Base-by-base conservation (phyloP, 2,888 invertebrate species). In the Dendrolimus pini region DNA sequence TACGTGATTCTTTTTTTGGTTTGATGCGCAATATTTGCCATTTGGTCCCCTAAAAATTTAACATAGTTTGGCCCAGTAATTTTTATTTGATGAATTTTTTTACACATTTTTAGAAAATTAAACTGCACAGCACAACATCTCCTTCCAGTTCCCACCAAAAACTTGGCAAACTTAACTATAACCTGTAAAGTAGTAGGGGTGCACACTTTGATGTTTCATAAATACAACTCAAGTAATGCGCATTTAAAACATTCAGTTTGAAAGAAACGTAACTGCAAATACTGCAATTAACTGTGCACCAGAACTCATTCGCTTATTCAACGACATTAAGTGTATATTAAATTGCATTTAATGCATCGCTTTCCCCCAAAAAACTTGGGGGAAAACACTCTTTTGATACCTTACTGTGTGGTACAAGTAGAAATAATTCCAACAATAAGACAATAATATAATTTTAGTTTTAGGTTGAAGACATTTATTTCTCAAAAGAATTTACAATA, bases 241-340 rank as follows among this genome's bases (percentile, higher is more conserved):
- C 77, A 83, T 75, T 71, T 76, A 76, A 77, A 73, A 83, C 82
- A 83, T 82, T 80, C 80, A 6, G 30, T 30, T 78, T 77, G 73
- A 75, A 76, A 74, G 67, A 64, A 62, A 65, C 65, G 70, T 65
- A 67, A 69, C 69, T 71, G 68, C 69, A 65, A 65, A 62, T 55
- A 60, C 65, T 58, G 76, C 75, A 75, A 75, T 78, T 78, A 78
- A 74, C 72, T 67, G 58, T 68, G 67, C 65, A 61, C 63, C 59
- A 52, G 58, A 59, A 53, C 47, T 47, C 47, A 47, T 47, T 47
- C 47, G 12, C 12, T 47, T 9, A 47, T 12, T 47, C 12, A 47
- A 47, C 30, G 30, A 30, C 30, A 3, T 30, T 30, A 30, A 30
- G 30, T 30, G 30, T 30, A 8, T 47, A 47, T 47, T 47, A 47